A percentile compares a stretch with the other conserved stretches of the same genome.
Conservation (phyloP, 2,113 vertebrate species). For the Rynchops niger region DNA sequence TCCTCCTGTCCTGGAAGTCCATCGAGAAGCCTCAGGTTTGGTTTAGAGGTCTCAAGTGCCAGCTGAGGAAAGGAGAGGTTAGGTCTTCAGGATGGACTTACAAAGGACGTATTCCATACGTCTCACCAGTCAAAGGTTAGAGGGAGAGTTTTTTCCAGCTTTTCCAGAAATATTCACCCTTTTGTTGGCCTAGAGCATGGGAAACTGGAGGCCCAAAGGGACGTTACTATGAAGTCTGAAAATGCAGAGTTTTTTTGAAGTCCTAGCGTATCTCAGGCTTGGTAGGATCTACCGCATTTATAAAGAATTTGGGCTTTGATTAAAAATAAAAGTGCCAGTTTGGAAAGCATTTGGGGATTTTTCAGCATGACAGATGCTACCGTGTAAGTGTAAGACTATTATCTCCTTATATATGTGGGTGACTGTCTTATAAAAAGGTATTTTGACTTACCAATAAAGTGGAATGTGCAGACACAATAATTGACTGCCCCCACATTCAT, state of each 20-base stretch:
- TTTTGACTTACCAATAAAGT: conserved; percentile 36
- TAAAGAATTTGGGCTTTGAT: neutral
- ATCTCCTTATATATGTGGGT: conserved; percentile 2
- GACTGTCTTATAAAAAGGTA: conserved; percentile 1
- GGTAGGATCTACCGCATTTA: neutral
- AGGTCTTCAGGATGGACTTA: neutral
- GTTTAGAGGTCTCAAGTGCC: neutral
- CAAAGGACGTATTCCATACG: neutral
- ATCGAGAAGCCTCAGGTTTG: rapidly evolving
- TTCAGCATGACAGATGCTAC: conserved; percentile 33
- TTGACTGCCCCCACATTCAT: conserved; percentile 26
- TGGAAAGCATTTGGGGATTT: conserved; percentile 26
- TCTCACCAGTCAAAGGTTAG: neutral
- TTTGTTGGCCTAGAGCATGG: neutral
- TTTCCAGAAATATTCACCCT: neutral
- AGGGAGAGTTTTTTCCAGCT: neutral
- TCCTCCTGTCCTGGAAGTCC: neutral
- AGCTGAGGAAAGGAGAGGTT: neutral
- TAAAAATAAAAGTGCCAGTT: neutral
- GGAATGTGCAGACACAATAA: conserved; percentile 29
- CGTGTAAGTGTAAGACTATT: conserved; percentile 23
- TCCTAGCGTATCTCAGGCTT: neutral
- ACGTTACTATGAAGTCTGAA: neutral
- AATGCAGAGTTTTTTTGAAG: neutral
- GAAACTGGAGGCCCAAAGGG: neutral